Conservation (phyloP, 2,888 invertebrate genomes). For the Anticlea derivata region DNA sequence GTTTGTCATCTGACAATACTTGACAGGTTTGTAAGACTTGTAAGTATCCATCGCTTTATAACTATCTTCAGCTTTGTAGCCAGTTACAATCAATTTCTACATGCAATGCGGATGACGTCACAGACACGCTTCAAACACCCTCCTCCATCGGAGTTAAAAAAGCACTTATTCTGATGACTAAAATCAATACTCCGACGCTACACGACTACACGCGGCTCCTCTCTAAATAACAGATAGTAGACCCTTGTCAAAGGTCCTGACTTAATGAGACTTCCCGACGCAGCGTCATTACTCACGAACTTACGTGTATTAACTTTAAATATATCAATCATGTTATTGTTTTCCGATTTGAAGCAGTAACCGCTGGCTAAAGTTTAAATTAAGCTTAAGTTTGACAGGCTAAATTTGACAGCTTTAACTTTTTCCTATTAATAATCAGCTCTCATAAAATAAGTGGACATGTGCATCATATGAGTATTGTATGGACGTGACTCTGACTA, state of each 20-base stretch:
- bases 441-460: no score
- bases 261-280: constrained; percentile 24
- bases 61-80: no score
- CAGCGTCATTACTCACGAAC: constrained; percentile 19
- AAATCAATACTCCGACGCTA: constrained; percentile 8
- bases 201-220: constrained; percentile 1
- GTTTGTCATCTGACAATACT: no score
- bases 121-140: not conserved
- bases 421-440: no score
- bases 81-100: no score
- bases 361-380: constrained; percentile 2
- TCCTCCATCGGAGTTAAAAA: not conserved
- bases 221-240: constrained; percentile 16
- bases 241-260: constrained; percentile 24
- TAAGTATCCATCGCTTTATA: no score
- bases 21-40: no score
- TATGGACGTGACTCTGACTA: no score
- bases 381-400: not conserved
- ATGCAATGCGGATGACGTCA: not conserved
- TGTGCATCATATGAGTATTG: no score
- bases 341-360: not conserved
- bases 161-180: constrained; percentile 7
- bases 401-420: no score
- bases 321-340: constrained; percentile 20
- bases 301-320: constrained; percentile 21